phyloP scores from a whole-genome alignment of 2,888 invertebrate species.

The Atherix ibis region DNA sequence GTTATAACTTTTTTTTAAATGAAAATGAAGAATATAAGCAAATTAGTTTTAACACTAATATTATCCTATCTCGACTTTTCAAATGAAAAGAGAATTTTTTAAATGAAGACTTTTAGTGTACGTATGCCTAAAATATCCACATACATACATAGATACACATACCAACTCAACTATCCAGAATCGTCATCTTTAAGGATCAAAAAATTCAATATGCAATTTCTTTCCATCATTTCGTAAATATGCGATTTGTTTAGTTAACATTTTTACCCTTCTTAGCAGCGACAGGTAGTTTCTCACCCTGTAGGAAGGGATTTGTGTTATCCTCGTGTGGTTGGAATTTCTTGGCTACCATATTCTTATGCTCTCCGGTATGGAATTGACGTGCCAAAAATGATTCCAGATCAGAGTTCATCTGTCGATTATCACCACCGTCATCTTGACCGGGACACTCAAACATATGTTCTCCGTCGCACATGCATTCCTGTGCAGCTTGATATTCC shows the following conservation, averaged over 20 bases:
- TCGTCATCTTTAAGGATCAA: too few species aligned
- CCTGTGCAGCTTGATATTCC: slow-evolving; percentile 78
- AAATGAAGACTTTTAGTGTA: too few species aligned
- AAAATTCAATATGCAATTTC: too few species aligned
- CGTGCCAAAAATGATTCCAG: slow-evolving; percentile 48
- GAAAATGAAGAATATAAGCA: too few species aligned
- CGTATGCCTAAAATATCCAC: too few species aligned
- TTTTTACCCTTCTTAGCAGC: slow-evolving; percentile 86
- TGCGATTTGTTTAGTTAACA: slow-evolving; percentile 34
- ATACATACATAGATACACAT: too few species aligned
- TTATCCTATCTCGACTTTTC: too few species aligned
- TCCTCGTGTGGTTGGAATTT: slow-evolving; percentile 44
- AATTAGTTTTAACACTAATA: too few species aligned
- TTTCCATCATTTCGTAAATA: too few species aligned
- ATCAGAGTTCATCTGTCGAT: slow-evolving; percentile 34
- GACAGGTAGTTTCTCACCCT: slow-evolving; percentile 70
- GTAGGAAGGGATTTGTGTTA: slow-evolving; percentile 54
- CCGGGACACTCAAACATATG: slow-evolving; percentile 90
- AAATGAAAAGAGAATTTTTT: too few species aligned
- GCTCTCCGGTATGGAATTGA: slow-evolving; percentile 37
- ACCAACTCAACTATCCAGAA: too few species aligned
- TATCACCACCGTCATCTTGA: slow-evolving; percentile 18
- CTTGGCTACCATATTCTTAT: slow-evolving; percentile 60
- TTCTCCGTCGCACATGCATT: slow-evolving; percentile 95
- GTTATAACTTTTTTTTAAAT: too few species aligned